A percentile compares a stretch with the other conserved stretches of the same genome.
Conservation (phyloP, 1,140 invertebrate genomes). For the Apis laboriosa region DNA sequence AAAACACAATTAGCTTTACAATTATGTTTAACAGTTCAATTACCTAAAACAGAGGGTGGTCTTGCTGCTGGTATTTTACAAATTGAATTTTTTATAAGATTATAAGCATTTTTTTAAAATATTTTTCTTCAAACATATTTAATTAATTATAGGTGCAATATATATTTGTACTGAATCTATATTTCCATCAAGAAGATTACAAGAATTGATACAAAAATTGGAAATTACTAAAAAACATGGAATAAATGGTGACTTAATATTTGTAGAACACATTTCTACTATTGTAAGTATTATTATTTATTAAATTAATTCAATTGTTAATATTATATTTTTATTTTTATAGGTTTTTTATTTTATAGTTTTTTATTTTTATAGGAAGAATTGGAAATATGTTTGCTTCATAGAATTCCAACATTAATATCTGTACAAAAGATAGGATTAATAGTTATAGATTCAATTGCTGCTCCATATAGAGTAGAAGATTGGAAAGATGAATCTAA, state of each 20-base stretch:
- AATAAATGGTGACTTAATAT: conserved; percentile 80
- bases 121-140: conserved; percentile 29
- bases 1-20: conserved; percentile 94
- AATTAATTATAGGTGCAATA: conserved; percentile 82
- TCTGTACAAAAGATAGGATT: conserved; percentile 82
- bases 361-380: conserved; percentile 78
- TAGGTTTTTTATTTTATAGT: conserved; percentile 73
- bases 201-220: conserved; percentile 78
- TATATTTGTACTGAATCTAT: conserved; percentile 89
- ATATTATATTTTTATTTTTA: conserved; percentile 53
- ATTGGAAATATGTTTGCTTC: conserved; percentile 82
- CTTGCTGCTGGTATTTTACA: conserved; percentile 78
- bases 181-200: conserved; percentile 87
- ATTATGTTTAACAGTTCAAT: conserved; percentile 84
- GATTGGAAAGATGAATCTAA: conserved; percentile 79
- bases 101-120: conserved; percentile 24
- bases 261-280: conserved; percentile 81
- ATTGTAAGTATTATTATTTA: conserved; percentile 67
- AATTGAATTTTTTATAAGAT: conserved; percentile 6
- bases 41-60: conserved; percentile 78
- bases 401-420: conserved; percentile 81
- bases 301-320: conserved; percentile 29
- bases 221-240: conserved; percentile 69
- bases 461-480: conserved; percentile 86
- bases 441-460: conserved; percentile 89